phyloP scores from a whole-genome alignment of 2,113 vertebrate species.

The Caracal caracal region DNA sequence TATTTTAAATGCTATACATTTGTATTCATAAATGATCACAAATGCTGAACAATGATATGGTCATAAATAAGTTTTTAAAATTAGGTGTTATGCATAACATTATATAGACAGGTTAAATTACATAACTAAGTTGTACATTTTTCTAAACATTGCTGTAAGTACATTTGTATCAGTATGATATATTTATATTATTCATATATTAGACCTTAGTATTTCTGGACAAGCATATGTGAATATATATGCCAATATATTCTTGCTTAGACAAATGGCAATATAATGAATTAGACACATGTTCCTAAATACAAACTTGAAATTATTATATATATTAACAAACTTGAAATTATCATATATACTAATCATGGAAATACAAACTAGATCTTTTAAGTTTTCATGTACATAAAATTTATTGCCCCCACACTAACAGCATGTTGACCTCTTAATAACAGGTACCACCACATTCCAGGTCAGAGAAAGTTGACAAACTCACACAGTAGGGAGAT shows the following conservation, averaged over 20 bases:
- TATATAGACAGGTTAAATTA: neutral
- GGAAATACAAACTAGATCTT: neutral
- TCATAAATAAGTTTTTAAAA: neutral
- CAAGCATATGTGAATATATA: slow-evolving; percentile 49
- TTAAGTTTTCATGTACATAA: neutral
- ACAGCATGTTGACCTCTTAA: neutral
- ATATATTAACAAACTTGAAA: neutral
- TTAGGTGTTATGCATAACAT: neutral
- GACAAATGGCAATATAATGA: slow-evolving; percentile 55
- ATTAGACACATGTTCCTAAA: slow-evolving; percentile 45
- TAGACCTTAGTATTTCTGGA: slow-evolving; percentile 75
- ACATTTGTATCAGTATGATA: neutral
- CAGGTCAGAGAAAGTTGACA: neutral
- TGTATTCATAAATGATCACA: neutral
- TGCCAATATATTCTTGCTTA: slow-evolving; percentile 71
- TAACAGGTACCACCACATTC: neutral
- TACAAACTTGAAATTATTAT: neutral
- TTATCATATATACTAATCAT: neutral
- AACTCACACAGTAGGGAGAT: neutral
- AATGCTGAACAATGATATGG: neutral
- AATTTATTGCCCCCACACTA: neutral
- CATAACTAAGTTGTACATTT: neutral
- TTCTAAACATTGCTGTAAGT: neutral
- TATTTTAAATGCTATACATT: neutral
- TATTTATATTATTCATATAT: slow-evolving; percentile 72